Evolutionary conservation across 2,113 vertebrate genomes (phyloP).

Genomic region (Taurulus bubalis): DNA sequence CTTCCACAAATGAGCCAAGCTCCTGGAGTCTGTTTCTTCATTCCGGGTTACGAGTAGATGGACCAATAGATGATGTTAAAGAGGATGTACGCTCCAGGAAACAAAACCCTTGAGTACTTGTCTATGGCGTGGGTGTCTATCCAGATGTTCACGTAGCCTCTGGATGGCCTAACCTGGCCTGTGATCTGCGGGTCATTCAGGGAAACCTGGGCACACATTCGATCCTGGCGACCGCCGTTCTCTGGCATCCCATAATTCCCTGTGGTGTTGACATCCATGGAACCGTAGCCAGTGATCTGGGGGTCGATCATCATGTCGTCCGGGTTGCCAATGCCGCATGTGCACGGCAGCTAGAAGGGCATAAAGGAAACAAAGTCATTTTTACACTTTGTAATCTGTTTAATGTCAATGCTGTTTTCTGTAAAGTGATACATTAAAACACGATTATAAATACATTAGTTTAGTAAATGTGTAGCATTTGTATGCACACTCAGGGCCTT

Average conservation of each 20-base stretch:
- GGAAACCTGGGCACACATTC: conserved; percentile 90
- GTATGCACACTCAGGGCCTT: conserved; percentile 19
- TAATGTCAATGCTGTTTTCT: background rate
- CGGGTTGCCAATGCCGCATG: conserved; percentile 88
- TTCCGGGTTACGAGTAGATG: conserved; percentile 90
- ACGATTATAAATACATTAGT: background rate
- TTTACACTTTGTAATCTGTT: background rate
- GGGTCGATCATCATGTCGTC: conserved; percentile 88
- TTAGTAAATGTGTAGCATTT: conserved; percentile 26
- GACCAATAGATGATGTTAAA: conserved; percentile 99
- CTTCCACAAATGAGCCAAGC: conserved; percentile 5
- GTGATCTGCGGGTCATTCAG: conserved; percentile 87
- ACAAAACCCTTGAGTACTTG: conserved; percentile 97
- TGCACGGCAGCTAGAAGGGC: conserved; percentile 88
- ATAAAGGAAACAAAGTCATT: background rate
- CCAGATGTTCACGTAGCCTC: conserved; percentile 92
- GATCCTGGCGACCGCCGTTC: conserved; percentile 89
- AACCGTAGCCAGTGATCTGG: conserved; percentile 87
- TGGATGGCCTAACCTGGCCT: conserved; percentile 85
- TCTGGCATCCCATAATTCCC: conserved; percentile 87
- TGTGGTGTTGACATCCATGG: conserved; percentile 88
- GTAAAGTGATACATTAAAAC: background rate
- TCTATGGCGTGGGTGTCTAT: conserved; percentile 98
- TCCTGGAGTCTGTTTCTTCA: conserved; percentile 15
- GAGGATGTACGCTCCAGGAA: conserved; percentile 94